phyloP scores from a whole-genome alignment of 2,113 vertebrate species.

The Rhinolophus ferrumequinum region DNA sequence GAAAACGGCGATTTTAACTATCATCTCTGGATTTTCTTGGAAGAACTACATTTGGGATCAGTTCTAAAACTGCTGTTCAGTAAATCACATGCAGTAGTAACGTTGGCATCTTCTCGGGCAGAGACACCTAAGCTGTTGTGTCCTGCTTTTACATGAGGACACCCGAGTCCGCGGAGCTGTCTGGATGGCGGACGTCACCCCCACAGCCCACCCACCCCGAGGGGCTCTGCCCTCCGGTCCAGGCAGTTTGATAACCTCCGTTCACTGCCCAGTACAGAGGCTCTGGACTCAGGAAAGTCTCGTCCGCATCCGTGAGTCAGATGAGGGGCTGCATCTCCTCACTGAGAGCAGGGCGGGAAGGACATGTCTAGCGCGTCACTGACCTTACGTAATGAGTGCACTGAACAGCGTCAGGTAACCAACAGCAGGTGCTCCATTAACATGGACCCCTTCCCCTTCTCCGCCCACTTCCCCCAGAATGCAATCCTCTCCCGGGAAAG shows the following conservation, averaged over 20 bases:
- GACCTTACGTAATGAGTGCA: background rate
- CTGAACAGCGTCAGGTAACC: background rate
- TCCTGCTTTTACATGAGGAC: background rate
- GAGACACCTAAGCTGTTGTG: background rate
- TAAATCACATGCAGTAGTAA: background rate
- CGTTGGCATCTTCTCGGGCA: background rate
- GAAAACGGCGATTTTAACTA: background rate
- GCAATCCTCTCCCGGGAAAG: too few species aligned
- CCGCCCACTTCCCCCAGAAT: too few species aligned
- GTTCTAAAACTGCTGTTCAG: background rate
- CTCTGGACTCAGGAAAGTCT: background rate
- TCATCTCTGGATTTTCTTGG: background rate
- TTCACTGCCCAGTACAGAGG: background rate
- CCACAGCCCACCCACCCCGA: too few species aligned
- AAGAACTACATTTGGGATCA: background rate
- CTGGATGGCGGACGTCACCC: too few species aligned
- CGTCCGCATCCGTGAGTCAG: background rate
- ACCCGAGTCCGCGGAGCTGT: rapidly evolving
- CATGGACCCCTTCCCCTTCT: background rate
- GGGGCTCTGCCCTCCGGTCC: background rate
- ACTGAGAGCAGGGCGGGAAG: too few species aligned
- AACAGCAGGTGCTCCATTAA: background rate
- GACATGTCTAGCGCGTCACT: background rate
- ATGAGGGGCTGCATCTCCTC: background rate
- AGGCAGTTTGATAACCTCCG: background rate